These are phyloP conservation scores for Drosophila lacicola DNA, from an alignment of 2,888 invertebrate species.

Conservation along the genomic window DNA sequence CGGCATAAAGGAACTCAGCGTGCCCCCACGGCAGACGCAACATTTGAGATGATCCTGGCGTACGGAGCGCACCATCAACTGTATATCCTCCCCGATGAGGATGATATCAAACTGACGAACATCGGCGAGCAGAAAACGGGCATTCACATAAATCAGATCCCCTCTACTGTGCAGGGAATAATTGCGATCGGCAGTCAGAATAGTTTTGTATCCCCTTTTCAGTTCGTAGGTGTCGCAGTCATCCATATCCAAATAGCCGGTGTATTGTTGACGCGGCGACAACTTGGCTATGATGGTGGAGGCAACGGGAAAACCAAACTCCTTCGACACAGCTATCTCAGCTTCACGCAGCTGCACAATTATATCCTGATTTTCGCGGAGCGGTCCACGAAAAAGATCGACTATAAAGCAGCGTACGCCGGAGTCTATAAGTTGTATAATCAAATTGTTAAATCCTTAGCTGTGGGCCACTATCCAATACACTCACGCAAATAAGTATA, in stretches of 20 bases:
- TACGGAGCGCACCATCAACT: constrained; percentile 61
- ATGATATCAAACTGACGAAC: constrained; percentile 74
- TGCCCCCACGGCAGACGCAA: constrained; percentile 66
- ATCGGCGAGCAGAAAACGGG: constrained; percentile 71
- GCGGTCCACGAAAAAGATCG: constrained; percentile 75
- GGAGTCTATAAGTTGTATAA: constrained; percentile 34
- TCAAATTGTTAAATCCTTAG: not conserved
- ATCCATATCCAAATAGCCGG: constrained; percentile 55
- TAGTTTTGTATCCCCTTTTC: constrained; percentile 36
- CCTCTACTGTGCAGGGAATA: constrained; percentile 55
- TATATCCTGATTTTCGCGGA: constrained; percentile 63
- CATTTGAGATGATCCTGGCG: constrained; percentile 55
- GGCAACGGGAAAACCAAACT: constrained; percentile 71
- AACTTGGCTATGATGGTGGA: constrained; percentile 74
- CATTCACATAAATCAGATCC: constrained; percentile 75
- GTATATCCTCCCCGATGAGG: constrained; percentile 73
- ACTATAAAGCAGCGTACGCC: constrained; percentile 78
- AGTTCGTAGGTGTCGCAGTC: constrained; percentile 19
- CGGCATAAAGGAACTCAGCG: constrained; percentile 64
- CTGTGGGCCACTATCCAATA: not conserved
- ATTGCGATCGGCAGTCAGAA: constrained; percentile 65
- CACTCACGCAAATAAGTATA: constrained; percentile 63
- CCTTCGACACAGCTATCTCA: constrained; percentile 68
- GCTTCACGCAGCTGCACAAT: constrained; percentile 74
- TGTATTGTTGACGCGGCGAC: constrained; percentile 78